Base-by-base conservation (phyloP, 2,113 vertebrate species). In the Chaetodon auriga region DNA sequence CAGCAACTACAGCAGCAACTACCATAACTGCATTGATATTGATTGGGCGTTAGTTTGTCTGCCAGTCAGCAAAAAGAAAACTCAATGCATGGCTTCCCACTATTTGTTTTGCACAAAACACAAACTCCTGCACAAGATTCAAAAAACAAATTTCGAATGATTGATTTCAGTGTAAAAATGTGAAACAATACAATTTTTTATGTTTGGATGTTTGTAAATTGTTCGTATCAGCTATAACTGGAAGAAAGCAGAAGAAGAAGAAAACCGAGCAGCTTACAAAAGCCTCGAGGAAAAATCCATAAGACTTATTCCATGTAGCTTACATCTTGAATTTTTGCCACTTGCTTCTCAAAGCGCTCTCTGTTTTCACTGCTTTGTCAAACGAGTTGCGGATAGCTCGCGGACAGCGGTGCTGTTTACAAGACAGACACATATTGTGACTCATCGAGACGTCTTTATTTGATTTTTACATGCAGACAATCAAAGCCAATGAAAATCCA, bases 401-500 rank as follows among this genome's bases (percentile, higher is more conserved):
- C 21, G 49, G 55, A 41, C 35, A 13, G 35, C 46, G 6, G 13
- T 41, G 35, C 45, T 15, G 43, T 80, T 83, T 72, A 58, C 62
- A 46, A 58, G 36, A 63, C 41, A 58, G 68, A 84, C 57, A 45
- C 53, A 61, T 5, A 43, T 53, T 75, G 68, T 68, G 80, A 76
- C 66, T 87, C 68, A 84, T 58, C 0, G 25, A 75, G 69, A 30
- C 18, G 25, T 63, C 23, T 75, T 80, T 76, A 76, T 84, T 70
- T 76, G 25, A 49, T 73, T 64, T 41, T 38, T 13, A 55, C 15
- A 53, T 6, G 3, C 70, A 58, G 45, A 83, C 48, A 60, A 49
- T 66, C 49, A 78, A 66, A 83, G 75, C 69, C 25, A 80, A 66
- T 86, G 63, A 69, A 82, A 77, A 78, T 66, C 58, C 57, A 84